phyloP scores from a whole-genome alignment of 2,797 vertebrate genomes.

The Luscinia luscinia region DNA sequence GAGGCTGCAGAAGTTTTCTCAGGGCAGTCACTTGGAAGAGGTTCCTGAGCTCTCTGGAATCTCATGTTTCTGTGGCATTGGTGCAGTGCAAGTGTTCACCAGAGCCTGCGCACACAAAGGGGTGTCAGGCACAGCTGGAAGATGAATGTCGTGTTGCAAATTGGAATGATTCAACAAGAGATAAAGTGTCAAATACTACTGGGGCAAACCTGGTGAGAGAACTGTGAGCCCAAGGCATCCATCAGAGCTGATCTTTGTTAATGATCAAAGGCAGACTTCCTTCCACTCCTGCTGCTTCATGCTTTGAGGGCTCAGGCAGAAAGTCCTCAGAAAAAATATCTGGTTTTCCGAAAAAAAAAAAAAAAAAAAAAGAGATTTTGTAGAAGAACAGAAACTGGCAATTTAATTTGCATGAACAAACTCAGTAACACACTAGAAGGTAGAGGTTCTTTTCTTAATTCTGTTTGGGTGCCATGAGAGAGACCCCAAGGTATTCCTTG shows the following conservation, averaged over 20 bases:
- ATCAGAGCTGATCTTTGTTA: constrained; percentile 18
- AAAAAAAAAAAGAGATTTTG: not conserved
- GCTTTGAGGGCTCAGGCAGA: not conserved
- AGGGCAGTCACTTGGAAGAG: not conserved
- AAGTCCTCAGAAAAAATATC: not conserved
- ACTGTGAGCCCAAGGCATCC: constrained; percentile 3
- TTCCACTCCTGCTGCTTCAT: not conserved
- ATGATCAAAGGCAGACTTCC: constrained; percentile 11
- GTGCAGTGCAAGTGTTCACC: not conserved
- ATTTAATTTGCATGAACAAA: not conserved
- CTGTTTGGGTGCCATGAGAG: not conserved
- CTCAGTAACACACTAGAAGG: not conserved
- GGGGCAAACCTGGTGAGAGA: not conserved
- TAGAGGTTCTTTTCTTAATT: not conserved
- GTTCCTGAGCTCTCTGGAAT: not conserved
- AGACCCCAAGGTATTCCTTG: not conserved
- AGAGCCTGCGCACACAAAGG: not conserved
- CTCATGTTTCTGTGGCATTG: not conserved
- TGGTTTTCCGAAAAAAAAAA: not conserved
- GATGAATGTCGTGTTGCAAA: constrained; percentile 32
- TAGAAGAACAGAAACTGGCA: not conserved
- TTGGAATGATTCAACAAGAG: constrained; percentile 1
- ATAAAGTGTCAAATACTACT: not conserved
- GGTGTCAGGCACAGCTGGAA: not conserved
- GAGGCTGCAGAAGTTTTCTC: not conserved